Evolutionary conservation across 2,888 invertebrate species (phyloP).

Genomic region (Microctonus brassicae): DNA sequence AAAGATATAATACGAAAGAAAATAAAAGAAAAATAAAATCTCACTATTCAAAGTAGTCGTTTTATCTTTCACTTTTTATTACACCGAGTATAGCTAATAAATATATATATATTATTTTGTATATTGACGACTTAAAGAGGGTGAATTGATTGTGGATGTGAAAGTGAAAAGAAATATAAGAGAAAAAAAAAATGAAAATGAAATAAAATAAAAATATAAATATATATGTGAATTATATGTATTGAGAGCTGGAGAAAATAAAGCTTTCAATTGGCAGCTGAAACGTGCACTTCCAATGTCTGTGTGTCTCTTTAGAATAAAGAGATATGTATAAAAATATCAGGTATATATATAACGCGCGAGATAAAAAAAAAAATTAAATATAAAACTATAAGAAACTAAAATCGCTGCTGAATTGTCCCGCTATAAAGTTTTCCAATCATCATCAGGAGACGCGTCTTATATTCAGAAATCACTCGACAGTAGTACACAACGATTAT

Average conservation of each 20-base stretch:
- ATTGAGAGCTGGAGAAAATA: too few relatives aligned
- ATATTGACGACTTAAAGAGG: not conserved
- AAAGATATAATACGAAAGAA: not conserved
- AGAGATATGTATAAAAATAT: not conserved
- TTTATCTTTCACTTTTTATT: not conserved
- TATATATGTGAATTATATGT: too few relatives aligned
- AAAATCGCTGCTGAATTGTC: not conserved
- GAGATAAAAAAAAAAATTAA: constrained; percentile 8
- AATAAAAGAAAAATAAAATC: not conserved
- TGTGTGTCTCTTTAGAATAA: constrained; percentile 6
- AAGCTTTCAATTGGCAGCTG: constrained; percentile 26
- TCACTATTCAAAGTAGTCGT: not conserved
- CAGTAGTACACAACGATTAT: too few relatives aligned
- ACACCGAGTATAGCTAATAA: not conserved
- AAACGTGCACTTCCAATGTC: constrained; percentile 23
- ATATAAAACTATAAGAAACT: too few relatives aligned
- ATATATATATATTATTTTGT: not conserved
- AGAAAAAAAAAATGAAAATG: not conserved
- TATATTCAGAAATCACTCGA: too few relatives aligned
- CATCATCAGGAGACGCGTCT: too few relatives aligned
- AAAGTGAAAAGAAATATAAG: not conserved
- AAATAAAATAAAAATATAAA: not conserved
- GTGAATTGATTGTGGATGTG: not conserved
- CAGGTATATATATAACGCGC: constrained; percentile 1
- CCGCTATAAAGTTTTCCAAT: not conserved